These are phyloP conservation scores for Otis tarda DNA, from an alignment of 2,113 vertebrate species.

Conservation along the genomic window DNA sequence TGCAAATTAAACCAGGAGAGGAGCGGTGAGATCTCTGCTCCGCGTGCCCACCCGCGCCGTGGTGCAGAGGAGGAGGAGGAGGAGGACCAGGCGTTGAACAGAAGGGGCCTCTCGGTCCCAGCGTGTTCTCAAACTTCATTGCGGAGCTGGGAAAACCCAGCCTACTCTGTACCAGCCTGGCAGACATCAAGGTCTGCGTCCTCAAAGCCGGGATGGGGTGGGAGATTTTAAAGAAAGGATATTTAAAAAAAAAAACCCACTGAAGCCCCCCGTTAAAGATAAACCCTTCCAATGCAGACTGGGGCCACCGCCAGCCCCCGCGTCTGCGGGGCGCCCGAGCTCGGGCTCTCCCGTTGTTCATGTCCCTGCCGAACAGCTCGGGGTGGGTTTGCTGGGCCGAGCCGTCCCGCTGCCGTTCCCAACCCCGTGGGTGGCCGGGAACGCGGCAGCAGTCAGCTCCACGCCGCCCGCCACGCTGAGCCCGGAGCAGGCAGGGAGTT, in stretches of 20 bases:
- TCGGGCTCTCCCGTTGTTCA: accelerated
- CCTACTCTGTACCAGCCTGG: neutral
- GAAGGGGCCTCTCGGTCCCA: neutral
- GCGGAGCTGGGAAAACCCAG: neutral
- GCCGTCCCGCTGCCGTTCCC: neutral
- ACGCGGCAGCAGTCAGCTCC: neutral
- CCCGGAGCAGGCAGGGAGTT: neutral
- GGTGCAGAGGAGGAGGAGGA: neutral
- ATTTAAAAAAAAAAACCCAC: neutral
- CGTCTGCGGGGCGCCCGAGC: no score
- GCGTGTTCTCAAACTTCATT: neutral
- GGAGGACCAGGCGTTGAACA: neutral
- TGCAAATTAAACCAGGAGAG: neutral
- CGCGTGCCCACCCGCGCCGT: neutral
- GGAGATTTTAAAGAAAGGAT: neutral
- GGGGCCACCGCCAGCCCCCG: neutral
- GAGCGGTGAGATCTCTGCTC: neutral
- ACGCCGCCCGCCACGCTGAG: neutral
- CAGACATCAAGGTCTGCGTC: neutral
- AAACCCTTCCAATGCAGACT: neutral
- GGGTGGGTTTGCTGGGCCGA: neutral
- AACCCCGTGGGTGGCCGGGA: neutral
- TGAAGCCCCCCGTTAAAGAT: accelerated
- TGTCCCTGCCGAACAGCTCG: accelerated
- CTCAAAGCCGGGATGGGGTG: accelerated